Base-by-base conservation (phyloP, 2,888 invertebrate species). In the Apodemia mormo region DNA sequence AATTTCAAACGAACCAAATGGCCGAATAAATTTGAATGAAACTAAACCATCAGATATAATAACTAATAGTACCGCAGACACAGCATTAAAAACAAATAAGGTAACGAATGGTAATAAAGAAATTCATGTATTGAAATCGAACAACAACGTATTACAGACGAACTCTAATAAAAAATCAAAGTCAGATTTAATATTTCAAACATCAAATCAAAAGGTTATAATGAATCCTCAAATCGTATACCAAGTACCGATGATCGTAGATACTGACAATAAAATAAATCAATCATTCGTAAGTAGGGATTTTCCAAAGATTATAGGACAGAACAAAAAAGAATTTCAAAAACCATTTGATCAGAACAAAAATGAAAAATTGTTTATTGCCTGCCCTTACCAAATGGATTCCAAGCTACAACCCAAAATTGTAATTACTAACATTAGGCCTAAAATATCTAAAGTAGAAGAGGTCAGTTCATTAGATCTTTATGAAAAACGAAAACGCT, bases 401-500 rank as follows among this genome's bases (percentile, higher is more conserved):
- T 78, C 87, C 1, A 92, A 88, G 71, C 72, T 85, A 37, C 86
- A 88, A 76, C 88, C 91, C 61, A 91, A 92, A 77, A 86, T 90
- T 73, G 84, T 91, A 6, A 88, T 91, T 72, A 85, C 89, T 64
- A 91, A 89, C 67, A 77, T 89, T 71, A 81, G 85, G 70, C 81
- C 86, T 40, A 89, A 87, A 78, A 75, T 82, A 68, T 70, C 80
- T 14, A 85, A 84, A 78, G 52, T 80, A 56, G 90, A 93, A 22
- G 90, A 90, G 77, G 70, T 91, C 1, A 93, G 93, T 76, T 82
- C 92, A 22, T 81, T 95, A 77, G 95, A 95, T 77, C 77, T 94
- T 65, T 94, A 94, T 69, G 94, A 94, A 75, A 94, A 91, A 77
- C 83, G 92, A 71, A 90, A 92, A 76, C 88, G 92, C 68, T 75